These are phyloP conservation scores for Glaucomys volans DNA, from an alignment of 2,113 vertebrate species.

Conservation along the genomic window DNA sequence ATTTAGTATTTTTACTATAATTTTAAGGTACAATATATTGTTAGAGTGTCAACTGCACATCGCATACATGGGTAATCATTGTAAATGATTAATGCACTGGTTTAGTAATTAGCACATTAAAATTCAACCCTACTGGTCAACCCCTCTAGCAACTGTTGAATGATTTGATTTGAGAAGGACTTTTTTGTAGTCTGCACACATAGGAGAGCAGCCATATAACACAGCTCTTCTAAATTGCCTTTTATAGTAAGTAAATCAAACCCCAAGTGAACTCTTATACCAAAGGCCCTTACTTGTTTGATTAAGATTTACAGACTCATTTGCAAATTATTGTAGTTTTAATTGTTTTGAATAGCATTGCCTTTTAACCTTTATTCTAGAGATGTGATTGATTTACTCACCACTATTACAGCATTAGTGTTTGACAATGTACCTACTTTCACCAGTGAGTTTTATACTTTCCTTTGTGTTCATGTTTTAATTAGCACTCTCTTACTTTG, in stretches of 20 bases:
- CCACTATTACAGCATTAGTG: background rate
- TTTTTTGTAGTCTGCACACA: background rate
- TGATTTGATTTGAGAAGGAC: background rate
- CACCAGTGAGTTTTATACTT: background rate
- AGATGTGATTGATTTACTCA: background rate
- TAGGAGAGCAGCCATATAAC: background rate
- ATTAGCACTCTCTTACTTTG: background rate
- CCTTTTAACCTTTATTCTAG: background rate
- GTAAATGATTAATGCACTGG: background rate
- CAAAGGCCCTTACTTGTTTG: background rate
- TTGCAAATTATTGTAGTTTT: background rate
- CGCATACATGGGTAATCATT: background rate
- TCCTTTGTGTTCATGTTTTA: background rate
- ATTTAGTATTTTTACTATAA: background rate
- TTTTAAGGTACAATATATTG: background rate
- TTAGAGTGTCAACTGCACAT: background rate
- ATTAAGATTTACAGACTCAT: background rate
- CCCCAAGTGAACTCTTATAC: background rate
- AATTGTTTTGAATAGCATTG: background rate
- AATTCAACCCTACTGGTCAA: background rate
- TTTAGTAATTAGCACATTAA: slow-evolving; percentile 24
- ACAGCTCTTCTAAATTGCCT: background rate
- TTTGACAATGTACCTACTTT: background rate
- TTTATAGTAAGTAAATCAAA: slow-evolving; percentile 16
- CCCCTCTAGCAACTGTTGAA: background rate